Base-by-base conservation (phyloP, 2,797 vertebrate species). In the Sebastes taczanowskii region DNA sequence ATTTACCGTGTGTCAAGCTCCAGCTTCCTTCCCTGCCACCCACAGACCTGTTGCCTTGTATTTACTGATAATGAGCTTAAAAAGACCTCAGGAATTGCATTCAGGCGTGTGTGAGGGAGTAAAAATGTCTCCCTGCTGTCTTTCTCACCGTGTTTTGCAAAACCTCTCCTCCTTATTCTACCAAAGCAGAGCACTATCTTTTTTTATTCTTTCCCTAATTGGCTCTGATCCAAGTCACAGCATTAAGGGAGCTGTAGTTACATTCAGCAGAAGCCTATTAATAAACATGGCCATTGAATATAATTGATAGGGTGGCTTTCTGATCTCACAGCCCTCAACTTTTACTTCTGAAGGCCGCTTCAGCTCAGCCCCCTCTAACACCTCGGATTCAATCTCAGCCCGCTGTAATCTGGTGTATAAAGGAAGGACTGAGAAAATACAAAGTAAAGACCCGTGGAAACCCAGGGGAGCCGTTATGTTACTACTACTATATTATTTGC, bases 251-350 rank as follows among this genome's bases (percentile, higher is more conserved):
- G 77, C 84, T 71, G 71, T 91, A 84, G 91, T 91, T 86, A 91
- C 83, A 85, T 86, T 71, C 88, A 79, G 87, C 63, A 78, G 78
- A 73, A 81, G 61, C 81, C 74, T 83, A 89, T 91, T 89, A 93
- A 95, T 93, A 92, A 94, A 93, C 89, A 89, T 89, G 68, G 72
- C 70, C 4, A 5, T 49, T 79, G 68, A 89, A 77, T 27, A 72
- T 55, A 86, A 92, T 62, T 75, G 87, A 86, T 59, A 73, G 46
- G 13, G 52, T 23, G 77, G n/a, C 55, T 91, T 80, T 71, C 69
- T 78, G 60, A 82, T 72, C 71, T 60, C 14, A 14, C 25, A 61
- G 22, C 64, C 59, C 74, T 79, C 14, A 6, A 84, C 75, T 89
- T 77, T 80, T 38, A 89, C 82, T 71, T 90, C 80, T 90, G 71